Base-by-base conservation (phyloP, 1,140 invertebrate genomes). In the Drosophila tristis region DNA sequence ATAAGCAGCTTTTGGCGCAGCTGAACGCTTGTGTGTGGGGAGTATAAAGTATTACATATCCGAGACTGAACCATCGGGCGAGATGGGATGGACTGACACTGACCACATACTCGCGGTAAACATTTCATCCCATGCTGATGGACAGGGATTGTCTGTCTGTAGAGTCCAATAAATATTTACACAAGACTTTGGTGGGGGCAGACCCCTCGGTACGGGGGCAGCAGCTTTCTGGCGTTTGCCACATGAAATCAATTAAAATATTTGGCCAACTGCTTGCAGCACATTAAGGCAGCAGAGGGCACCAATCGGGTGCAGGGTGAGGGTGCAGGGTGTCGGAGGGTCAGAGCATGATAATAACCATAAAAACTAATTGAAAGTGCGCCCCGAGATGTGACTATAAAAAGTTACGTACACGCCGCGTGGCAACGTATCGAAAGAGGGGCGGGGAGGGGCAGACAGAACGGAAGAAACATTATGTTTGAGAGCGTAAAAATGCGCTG, bases 221-320 rank as follows among this genome's bases (percentile, higher is more conserved):
- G 29, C 15, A 58, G 45, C 71, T 63, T 29, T 39, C 39, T 39
- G 9, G 44, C 49, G 44, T 39, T 26, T 57, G 49, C 66, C 80
- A 76, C 76, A 84, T 84, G 80, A 84, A 85, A 84, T 85, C 80
- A 80, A 84, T 84, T 84, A 85, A 84, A 80, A 84, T 85, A 85
- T 85, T 84, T 79, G 59, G 58, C 16, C 50, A 80, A 74, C 42
- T 73, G 60, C 45, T 62, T 66, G 64, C 77, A 70, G 65, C 70
- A 45, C 78, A 80, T 80, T 80, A 75, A 62, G 35, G 35, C 35
- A 39, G 4, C 35, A 39, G 31, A 31, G 31, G 31, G 31, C 3
- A 31, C 11, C 3, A 4, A 74, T 43, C 2, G 49, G 29, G 39
- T 47, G 20, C 15, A 44, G 57, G 5, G 49, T 43, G 26, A n/a